Evolutionary conservation across 2,113 vertebrate species (phyloP).

Genomic region (Pachyramphus minor): DNA sequence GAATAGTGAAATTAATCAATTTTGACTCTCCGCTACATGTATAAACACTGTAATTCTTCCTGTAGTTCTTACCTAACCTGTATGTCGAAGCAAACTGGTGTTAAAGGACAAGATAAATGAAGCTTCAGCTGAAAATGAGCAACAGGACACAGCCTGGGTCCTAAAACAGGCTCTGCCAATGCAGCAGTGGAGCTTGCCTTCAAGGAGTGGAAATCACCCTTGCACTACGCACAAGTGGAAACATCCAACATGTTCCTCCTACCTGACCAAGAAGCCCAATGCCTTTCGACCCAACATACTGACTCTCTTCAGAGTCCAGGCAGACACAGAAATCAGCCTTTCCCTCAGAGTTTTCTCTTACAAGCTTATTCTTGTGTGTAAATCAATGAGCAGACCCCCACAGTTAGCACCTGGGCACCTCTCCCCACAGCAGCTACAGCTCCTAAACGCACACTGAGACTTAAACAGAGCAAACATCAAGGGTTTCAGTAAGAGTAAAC

Average conservation of each 20-base stretch:
- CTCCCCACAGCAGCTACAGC: neutral
- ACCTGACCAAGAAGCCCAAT: neutral
- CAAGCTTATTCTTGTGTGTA: fast-evolving
- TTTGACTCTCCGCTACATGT: neutral
- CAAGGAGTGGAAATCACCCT: neutral
- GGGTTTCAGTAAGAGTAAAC: fast-evolving
- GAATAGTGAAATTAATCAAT: neutral
- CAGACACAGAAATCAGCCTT: neutral
- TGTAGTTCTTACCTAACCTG: neutral
- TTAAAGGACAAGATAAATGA: neutral
- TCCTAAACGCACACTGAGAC: too few species aligned
- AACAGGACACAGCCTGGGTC: neutral
- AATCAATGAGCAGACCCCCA: fast-evolving
- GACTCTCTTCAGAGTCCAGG: too few species aligned
- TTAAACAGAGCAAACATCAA: neutral
- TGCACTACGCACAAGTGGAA: fast-evolving
- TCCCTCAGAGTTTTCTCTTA: neutral
- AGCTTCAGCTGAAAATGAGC: neutral
- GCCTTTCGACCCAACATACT: fast-evolving
- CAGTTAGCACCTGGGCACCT: fast-evolving
- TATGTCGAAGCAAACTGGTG: neutral
- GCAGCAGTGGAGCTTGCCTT: neutral
- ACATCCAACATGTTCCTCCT: neutral
- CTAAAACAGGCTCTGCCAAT: neutral
- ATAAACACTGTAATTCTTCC: neutral